Evolutionary conservation across 2,888 invertebrate genomes (phyloP).

Genomic region (Drosophila vallismaia): DNA sequence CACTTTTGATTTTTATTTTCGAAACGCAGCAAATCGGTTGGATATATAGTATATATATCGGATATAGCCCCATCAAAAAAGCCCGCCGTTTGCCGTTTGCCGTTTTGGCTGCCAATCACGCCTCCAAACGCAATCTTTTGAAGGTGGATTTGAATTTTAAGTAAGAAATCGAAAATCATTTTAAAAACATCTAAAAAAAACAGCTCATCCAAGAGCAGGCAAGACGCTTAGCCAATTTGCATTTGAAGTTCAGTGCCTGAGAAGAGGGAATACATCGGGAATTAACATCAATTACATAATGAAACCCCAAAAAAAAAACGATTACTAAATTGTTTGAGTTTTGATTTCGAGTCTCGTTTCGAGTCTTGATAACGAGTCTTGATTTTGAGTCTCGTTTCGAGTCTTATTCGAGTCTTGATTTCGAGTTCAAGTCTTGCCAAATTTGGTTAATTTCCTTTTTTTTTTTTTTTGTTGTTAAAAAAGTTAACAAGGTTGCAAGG

Average conservation of each 20-base stretch:
- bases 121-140: conserved; percentile 48
- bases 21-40: conserved; percentile 53
- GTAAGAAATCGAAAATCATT: conserved; percentile 12
- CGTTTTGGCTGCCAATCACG: conserved; percentile 43
- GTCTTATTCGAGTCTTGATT: too few species aligned
- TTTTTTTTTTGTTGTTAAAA: conserved; percentile 3
- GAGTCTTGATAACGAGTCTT: too few species aligned
- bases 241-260: conserved; percentile 38
- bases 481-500: conserved; percentile 34
- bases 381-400: too few species aligned
- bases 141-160: conserved; percentile 60
- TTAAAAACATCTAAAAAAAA: conserved; percentile 4
- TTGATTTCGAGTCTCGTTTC: too few species aligned
- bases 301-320: conserved; percentile 7
- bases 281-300: conserved; percentile 73
- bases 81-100: conserved; percentile 29
- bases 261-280: conserved; percentile 22
- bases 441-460: conserved; percentile 29
- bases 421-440: conserved; percentile 9
- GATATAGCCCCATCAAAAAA: conserved; percentile 41
- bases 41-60: not conserved
- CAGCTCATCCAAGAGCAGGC: not conserved
- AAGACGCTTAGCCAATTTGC: conserved; percentile 30
- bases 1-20: conserved; percentile 59
- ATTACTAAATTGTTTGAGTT: too few species aligned